Conservation (phyloP, 1,140 invertebrate species). For the Euura lappo region DNA sequence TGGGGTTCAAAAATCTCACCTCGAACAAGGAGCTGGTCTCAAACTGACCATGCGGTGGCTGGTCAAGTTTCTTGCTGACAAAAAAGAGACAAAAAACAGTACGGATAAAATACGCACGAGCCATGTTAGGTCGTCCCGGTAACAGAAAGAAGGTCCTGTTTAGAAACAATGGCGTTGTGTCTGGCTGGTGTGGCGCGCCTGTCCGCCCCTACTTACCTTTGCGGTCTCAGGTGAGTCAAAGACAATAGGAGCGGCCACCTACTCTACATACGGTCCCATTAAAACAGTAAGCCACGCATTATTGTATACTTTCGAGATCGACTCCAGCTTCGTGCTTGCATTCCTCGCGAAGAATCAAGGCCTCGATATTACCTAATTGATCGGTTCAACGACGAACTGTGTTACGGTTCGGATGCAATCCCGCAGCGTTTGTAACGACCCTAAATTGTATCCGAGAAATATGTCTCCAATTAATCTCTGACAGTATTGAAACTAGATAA, state of each 20-base stretch:
- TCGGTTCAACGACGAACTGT: no score
- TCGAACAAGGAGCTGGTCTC: no score
- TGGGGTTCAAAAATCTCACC: no score
- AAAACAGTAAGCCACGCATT: constrained; percentile 53
- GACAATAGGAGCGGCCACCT: constrained; percentile 44
- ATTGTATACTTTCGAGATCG: constrained; percentile 31
- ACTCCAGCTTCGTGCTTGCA: background rate
- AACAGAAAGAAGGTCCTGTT: constrained; percentile 7
- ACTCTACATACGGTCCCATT: constrained; percentile 56
- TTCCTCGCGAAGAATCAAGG: background rate
- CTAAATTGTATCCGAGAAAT: background rate
- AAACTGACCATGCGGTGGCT: background rate
- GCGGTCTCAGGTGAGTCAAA: constrained; percentile 44
- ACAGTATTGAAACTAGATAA: background rate
- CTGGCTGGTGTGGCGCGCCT: background rate
- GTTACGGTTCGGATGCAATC: no score
- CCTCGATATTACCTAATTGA: no score
- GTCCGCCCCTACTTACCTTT: background rate
- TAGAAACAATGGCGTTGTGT: constrained; percentile 7
- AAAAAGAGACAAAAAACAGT: background rate
- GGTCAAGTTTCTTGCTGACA: background rate
- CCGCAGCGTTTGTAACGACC: background rate
- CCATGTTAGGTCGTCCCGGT: background rate
- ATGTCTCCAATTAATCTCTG: background rate
- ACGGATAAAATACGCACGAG: background rate